Percentiles rank a stretch among this genome's conserved stretches.
phyloP scores from a whole-genome alignment of 2,888 invertebrate genomes.

The Mesochorus sp. region DNA sequence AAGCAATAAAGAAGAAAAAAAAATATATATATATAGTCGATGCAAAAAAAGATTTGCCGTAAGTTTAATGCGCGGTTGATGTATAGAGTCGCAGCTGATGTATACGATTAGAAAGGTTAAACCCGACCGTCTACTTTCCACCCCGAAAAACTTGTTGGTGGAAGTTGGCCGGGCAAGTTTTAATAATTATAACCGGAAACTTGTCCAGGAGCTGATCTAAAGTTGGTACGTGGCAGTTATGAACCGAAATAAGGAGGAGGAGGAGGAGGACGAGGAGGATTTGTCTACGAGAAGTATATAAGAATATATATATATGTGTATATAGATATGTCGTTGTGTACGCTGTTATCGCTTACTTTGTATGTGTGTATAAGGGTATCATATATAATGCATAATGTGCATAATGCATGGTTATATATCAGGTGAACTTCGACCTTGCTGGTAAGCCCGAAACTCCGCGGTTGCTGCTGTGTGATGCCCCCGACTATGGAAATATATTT shows the following conservation, averaged over 20 bases:
- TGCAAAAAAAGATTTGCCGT: too few species aligned
- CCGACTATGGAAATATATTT: constrained; percentile 30
- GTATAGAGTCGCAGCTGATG: too few species aligned
- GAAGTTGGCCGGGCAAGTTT: background rate
- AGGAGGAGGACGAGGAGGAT: background rate
- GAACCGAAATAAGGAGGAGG: too few species aligned
- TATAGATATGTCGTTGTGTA: constrained; percentile 8
- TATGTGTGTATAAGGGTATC: background rate
- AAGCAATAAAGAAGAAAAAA: too few species aligned
- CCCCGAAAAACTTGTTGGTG: background rate
- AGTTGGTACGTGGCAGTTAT: background rate
- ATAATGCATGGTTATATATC: constrained; percentile 15
- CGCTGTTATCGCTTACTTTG: constrained; percentile 17
- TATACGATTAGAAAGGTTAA: too few species aligned
- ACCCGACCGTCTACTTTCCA: too few species aligned
- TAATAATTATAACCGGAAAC: constrained; percentile 26
- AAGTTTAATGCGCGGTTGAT: too few species aligned
- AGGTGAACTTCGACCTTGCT: constrained; percentile 30
- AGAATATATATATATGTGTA: background rate
- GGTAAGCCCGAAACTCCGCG: background rate
- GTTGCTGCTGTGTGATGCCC: background rate
- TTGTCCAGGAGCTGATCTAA: constrained; percentile 2
- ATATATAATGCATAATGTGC: constrained; percentile 14
- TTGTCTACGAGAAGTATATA: background rate
- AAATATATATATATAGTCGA: too few species aligned